Conservation (phyloP, 2,797 vertebrate species). For the Clarias laeviceps region DNA sequence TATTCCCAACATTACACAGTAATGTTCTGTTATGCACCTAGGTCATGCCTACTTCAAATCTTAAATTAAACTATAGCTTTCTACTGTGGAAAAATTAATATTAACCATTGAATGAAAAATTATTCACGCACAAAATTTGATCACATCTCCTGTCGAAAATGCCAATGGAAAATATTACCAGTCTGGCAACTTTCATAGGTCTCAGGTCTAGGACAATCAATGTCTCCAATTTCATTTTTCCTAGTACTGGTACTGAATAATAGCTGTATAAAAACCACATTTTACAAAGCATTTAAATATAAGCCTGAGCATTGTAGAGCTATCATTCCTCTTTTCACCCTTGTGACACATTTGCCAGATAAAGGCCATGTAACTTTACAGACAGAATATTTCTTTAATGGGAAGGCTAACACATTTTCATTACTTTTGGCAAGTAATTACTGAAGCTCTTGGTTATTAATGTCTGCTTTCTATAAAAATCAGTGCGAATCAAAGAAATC, state of each 20-base stretch:
- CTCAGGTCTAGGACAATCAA: not conserved
- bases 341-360: constrained; percentile 47
- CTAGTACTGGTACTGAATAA: not conserved
- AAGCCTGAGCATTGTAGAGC: constrained; percentile 25
- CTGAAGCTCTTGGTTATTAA: constrained; percentile 57
- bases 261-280: not conserved
- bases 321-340: constrained; percentile 56
- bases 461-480: constrained; percentile 66
- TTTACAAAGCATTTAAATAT: not conserved
- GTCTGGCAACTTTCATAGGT: not conserved
- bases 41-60: not conserved
- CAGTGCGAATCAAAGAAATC: constrained; percentile 46
- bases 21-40: constrained; percentile 5
- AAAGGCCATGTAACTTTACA: constrained; percentile 52
- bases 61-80: not conserved
- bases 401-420: not conserved
- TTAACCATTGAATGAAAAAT: not conserved
- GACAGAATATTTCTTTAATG: not conserved
- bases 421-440: constrained; percentile 19
- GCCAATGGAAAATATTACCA: not conserved
- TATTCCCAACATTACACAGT: not conserved
- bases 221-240: not conserved
- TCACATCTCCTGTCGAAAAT: not conserved
- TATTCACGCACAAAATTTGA: not conserved
- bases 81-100: not conserved